Base-by-base conservation (phyloP, 2,113 vertebrate species). In the Corythaixoides concolor region DNA sequence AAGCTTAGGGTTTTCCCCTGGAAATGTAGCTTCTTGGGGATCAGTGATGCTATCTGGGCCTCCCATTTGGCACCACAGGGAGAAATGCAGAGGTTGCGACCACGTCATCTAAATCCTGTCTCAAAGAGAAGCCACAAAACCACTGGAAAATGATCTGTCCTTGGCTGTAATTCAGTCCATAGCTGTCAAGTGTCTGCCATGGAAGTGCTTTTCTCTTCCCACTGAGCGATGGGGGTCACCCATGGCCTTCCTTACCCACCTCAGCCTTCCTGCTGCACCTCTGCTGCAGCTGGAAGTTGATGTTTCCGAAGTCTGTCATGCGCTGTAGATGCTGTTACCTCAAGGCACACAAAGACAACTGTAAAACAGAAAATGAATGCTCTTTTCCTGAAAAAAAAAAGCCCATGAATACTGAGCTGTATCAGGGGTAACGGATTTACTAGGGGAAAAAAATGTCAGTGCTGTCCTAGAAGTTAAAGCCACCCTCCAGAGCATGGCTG, bases 201-300 rank as follows among this genome's bases (percentile, higher is more conserved):
- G 26, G 52, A 55, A 17, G 14, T 27, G 50, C 30, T 49, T 64
- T 73, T 15, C 58, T 66, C 52, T 27, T 66, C 60, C 55, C 30
- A 3, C 32, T 62, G 41, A 49, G 59, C 3, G 3, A n/a, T 9
- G 9, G 47, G 39, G 20, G 23, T 62, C 53, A 52, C 53, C 33
- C 32, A 11, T 12, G 41, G 8, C 24, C 37, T 53, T 37, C n/a
- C 9, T 60, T 37, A 21, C 24, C 33, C 13, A 8, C 62, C 55
- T 74, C 5, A 1, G 55, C 45, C 62, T 83, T 53, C 60, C 43
- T 0, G 0, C 30, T 1, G 3, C 62, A 49, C 26, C 22, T 66
- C 80, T 76, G 50, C 58, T 43, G 64, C 19, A 9, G 32, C 63
- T 62, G 64, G 52, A 74, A 27, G 7, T 24, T 2, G 21, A 33